A percentile compares a stretch with the other conserved stretches of the same genome.
Evolutionary conservation across 2,888 invertebrate species (phyloP).

Genomic region (Pasiphila rectangulata): DNA sequence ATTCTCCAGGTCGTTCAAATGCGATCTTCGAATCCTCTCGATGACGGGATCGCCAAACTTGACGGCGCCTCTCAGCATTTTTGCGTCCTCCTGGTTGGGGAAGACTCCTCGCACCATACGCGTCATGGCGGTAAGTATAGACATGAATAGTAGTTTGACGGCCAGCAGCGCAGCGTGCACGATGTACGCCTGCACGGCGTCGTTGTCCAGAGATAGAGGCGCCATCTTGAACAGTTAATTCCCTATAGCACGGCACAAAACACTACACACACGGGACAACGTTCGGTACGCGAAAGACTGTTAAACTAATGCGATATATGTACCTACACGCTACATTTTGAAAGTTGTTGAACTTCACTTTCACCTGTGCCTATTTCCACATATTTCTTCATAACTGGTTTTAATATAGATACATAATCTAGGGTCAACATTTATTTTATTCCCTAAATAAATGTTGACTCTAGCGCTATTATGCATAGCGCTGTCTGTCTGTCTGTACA

Average conservation of each 20-base stretch:
- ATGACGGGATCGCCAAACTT: conserved; percentile 59
- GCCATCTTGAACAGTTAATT: conserved; percentile 42
- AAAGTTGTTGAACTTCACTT: no score
- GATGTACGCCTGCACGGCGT: conserved; percentile 60
- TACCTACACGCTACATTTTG: no score
- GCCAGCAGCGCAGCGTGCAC: conserved; percentile 61
- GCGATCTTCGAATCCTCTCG: conserved; percentile 77
- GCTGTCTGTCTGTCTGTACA: no score
- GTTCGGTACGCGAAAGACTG: conserved; percentile 14
- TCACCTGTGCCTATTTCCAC: no score
- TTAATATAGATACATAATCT: no score
- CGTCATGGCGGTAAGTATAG: conserved; percentile 45
- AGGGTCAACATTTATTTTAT: no score
- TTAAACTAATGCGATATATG: conserved; percentile 13
- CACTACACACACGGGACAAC: conserved; percentile 13
- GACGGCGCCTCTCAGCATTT: conserved; percentile 50
- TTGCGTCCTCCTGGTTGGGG: conserved; percentile 64
- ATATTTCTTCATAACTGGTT: no score
- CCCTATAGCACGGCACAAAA: conserved; percentile 17
- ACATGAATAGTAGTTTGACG: conserved; percentile 52
- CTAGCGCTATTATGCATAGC: no score
- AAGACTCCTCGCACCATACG: conserved; percentile 51
- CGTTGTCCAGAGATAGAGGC: conserved; percentile 42
- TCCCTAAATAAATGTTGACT: no score
- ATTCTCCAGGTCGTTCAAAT: conserved; percentile 87